Percentiles rank a stretch among this genome's conserved stretches.
Evolutionary conservation across 2,888 invertebrate genomes (phyloP).

Genomic region (Ecdyonurus torrentis): DNA sequence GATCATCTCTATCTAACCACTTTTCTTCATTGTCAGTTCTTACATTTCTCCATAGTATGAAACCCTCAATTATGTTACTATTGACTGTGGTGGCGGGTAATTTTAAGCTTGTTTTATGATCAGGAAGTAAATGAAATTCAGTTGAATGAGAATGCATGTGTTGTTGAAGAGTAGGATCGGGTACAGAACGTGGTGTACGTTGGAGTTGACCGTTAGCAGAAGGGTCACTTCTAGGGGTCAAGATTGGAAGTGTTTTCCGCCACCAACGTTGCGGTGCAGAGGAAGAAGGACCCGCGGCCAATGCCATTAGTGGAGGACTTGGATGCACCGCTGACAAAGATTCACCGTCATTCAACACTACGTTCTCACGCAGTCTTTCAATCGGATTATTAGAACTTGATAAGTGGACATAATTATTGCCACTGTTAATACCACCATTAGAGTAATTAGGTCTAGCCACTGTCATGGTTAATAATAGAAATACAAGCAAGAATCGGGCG

Average conservation of each 20-base stretch:
- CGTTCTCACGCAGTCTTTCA: neutral
- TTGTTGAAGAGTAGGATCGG: neutral
- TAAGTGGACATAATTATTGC: neutral
- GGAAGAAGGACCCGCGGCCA: neutral
- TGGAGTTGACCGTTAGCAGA: neutral
- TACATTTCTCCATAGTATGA: neutral
- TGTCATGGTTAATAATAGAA: slow-evolving; percentile 1
- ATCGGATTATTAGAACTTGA: no score
- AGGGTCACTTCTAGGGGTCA: neutral
- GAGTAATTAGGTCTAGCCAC: neutral
- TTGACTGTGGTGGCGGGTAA: no score
- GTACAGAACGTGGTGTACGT: neutral
- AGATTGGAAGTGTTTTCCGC: neutral
- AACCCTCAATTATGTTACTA: neutral
- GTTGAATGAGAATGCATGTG: neutral
- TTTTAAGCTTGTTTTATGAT: neutral
- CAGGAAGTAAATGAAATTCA: neutral
- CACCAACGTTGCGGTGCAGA: neutral
- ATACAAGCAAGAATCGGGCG: neutral
- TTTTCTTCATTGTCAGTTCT: neutral
- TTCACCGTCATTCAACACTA: neutral
- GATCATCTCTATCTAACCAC: neutral
- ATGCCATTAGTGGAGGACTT: neutral
- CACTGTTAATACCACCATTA: neutral
- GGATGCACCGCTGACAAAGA: neutral